A percentile compares a stretch with the other conserved stretches of the same genome.
These are phyloP conservation scores for Cavia aperea DNA, from an alignment of 2,113 vertebrate genomes.

Conservation along the genomic window DNA sequence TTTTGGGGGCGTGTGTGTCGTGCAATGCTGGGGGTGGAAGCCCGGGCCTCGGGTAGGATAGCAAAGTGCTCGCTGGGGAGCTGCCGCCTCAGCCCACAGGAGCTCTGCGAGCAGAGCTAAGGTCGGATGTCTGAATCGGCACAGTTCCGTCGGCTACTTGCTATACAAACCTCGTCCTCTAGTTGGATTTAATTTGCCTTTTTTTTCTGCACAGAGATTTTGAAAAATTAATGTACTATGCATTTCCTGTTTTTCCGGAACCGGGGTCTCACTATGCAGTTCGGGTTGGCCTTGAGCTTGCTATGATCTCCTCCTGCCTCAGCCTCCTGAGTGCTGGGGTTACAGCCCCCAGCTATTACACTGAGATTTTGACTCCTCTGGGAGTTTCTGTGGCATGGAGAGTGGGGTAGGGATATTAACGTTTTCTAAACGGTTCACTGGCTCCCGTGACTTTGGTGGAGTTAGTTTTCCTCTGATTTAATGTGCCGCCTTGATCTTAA, in stretches of 20 bases:
- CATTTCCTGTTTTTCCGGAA: background rate
- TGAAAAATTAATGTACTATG: background rate
- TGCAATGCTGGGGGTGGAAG: background rate
- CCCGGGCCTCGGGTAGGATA: background rate
- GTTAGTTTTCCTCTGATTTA: background rate
- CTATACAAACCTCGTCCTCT: rapidly evolving
- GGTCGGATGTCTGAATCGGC: too few species aligned
- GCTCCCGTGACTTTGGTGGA: background rate
- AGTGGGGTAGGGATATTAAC: background rate
- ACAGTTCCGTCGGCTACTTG: background rate
- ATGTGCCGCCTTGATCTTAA: background rate
- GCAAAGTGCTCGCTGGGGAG: background rate
- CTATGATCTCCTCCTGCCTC: background rate
- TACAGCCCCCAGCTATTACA: background rate
- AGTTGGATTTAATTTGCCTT: background rate
- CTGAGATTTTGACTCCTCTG: background rate
- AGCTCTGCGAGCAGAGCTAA: background rate
- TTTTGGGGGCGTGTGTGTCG: background rate
- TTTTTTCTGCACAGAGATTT: background rate
- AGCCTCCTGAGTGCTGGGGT: background rate
- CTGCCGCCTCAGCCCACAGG: background rate
- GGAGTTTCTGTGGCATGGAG: background rate
- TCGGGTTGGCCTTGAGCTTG: background rate
- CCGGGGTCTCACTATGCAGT: background rate
- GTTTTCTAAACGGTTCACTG: background rate